These are phyloP conservation scores for Volucella inanis DNA, from an alignment of 2,888 invertebrate species.

Conservation along the genomic window DNA sequence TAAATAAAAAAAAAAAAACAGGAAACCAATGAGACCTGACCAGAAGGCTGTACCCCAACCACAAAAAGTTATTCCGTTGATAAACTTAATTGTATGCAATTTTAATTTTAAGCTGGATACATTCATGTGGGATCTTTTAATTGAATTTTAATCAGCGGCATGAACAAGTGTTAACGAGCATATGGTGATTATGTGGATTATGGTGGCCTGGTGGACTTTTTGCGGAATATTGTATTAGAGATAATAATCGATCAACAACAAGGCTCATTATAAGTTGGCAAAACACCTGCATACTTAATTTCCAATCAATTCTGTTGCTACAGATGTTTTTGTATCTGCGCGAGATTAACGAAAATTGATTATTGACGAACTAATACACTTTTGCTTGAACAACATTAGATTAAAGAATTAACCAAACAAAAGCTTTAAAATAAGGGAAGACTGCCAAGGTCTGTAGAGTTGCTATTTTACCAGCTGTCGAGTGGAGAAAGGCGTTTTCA, in stretches of 20 bases:
- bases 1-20: too few species aligned
- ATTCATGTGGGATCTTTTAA: constrained; percentile 38
- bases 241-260: not conserved
- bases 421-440: too few species aligned
- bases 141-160: constrained; percentile 48
- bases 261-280: not conserved
- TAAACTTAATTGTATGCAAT: constrained; percentile 17
- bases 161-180: constrained; percentile 30
- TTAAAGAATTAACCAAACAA: too few species aligned
- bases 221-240: not conserved
- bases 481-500: too few species aligned
- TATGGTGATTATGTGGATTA: constrained; percentile 11
- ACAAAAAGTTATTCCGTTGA: not conserved
- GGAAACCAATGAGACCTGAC: not conserved
- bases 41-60: not conserved
- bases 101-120: constrained; percentile 47
- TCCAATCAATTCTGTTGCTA: too few species aligned
- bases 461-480: too few species aligned
- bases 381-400: too few species aligned
- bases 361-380: too few species aligned
- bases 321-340: too few species aligned
- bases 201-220: not conserved
- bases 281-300: too few species aligned
- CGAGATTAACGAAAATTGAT: too few species aligned
- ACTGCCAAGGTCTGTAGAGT: too few species aligned